These are phyloP conservation scores for Zeuzera pyrina DNA, from an alignment of 2,888 invertebrate species.

Conservation along the genomic window DNA sequence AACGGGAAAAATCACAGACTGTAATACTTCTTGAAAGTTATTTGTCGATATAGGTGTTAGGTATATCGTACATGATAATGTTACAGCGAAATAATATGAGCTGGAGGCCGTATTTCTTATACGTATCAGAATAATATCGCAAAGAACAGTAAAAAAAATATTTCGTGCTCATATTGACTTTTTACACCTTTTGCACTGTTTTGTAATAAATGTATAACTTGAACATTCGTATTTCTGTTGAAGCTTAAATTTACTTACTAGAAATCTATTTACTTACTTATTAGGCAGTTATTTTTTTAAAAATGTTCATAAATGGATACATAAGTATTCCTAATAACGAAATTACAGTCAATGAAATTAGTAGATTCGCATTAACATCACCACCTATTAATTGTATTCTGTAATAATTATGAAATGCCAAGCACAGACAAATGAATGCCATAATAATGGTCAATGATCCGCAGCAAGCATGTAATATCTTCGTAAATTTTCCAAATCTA, in stretches of 20 bases:
- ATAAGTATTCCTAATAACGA: slow-evolving; percentile 30
- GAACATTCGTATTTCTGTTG: not conserved
- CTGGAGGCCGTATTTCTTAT: no score
- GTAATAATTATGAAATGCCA: slow-evolving; percentile 24
- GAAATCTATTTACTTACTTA: not conserved
- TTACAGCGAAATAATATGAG: no score
- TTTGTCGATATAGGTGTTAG: no score
- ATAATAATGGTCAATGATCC: slow-evolving; percentile 27
- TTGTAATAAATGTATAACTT: not conserved
- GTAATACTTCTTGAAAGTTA: no score
- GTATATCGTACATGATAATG: no score
- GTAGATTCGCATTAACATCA: slow-evolving; percentile 23
- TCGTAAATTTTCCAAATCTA: slow-evolving; percentile 16
- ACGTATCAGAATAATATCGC: no score
- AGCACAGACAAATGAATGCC: slow-evolving; percentile 30
- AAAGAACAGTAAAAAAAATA: no score
- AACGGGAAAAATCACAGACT: no score
- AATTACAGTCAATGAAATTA: slow-evolving; percentile 27
- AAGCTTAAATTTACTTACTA: not conserved
- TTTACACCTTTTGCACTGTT: no score
- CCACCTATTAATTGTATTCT: slow-evolving; percentile 13
- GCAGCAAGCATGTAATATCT: slow-evolving; percentile 24
- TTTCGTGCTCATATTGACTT: no score
- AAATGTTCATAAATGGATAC: slow-evolving; percentile 18
- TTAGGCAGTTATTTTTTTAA: slow-evolving; percentile 10